A percentile compares a stretch with the other conserved stretches of the same genome.
phyloP scores from a whole-genome alignment of 1,140 invertebrate species.

The Cardiocondyla obscurior region DNA sequence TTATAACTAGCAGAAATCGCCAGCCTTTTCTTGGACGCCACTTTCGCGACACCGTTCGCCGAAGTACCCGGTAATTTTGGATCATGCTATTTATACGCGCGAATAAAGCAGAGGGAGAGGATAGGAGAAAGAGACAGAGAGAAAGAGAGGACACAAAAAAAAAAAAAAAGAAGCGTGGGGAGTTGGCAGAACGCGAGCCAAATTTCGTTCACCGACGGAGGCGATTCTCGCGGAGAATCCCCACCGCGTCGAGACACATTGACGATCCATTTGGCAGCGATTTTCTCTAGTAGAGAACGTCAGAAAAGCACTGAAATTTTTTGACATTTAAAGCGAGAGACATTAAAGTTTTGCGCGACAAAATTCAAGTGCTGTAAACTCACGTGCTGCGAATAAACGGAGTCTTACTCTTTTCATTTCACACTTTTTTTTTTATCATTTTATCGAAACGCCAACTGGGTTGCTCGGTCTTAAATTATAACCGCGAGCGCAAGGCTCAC shows the following conservation, averaged over 20 bases:
- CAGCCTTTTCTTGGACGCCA: constrained; percentile 45
- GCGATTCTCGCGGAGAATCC: constrained; percentile 16
- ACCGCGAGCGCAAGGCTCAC: not conserved
- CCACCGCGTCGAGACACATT: not conserved
- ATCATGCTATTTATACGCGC: constrained; percentile 74
- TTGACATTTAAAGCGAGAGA: not conserved
- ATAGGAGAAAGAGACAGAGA: constrained; percentile 17
- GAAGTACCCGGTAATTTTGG: constrained; percentile 74
- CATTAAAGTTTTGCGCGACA: not conserved
- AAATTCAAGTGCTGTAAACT: not conserved
- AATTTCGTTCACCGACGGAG: constrained; percentile 41
- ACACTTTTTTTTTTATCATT: too few species aligned
- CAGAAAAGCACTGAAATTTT: constrained; percentile 7
- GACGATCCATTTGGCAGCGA: constrained; percentile 37
- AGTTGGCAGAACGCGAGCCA: constrained; percentile 27
- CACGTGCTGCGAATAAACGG: too few species aligned
- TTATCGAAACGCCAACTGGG: too few species aligned
- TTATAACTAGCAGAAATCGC: constrained; percentile 30
- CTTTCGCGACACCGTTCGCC: constrained; percentile 65
- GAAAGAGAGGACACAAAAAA: constrained; percentile 17
- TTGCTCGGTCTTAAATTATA: too few species aligned
- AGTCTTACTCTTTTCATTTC: too few species aligned
- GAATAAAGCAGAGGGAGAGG: constrained; percentile 58
- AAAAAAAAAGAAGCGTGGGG: not conserved
- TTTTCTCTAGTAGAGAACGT: not conserved